Conservation (phyloP, 2,113 vertebrate species). For the Bucco capensis region DNA sequence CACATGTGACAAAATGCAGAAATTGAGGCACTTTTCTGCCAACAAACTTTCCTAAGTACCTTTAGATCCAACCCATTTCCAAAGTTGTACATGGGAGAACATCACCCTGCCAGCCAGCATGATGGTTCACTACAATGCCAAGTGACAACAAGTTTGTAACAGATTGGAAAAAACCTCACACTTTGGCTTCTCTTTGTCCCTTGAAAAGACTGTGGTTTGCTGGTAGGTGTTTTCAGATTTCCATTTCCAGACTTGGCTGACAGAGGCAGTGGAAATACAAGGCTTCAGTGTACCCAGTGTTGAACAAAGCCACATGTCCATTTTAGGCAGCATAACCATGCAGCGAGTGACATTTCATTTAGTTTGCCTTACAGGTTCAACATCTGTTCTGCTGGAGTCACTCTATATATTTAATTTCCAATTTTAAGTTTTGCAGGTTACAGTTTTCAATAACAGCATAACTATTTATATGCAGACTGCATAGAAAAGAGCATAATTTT, state of each 20-base stretch:
- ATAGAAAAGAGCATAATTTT: neutral
- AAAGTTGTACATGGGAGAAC: neutral
- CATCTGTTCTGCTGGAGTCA: neutral
- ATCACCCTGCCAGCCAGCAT: neutral
- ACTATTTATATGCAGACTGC: neutral
- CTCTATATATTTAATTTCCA: neutral
- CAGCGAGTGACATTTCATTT: neutral
- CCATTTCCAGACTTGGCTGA: neutral
- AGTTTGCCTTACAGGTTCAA: neutral
- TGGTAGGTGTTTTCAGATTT: neutral
- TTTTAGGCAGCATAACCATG: accelerated
- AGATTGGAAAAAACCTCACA: neutral
- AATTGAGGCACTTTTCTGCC: neutral
- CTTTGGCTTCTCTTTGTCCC: neutral
- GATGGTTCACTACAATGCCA: neutral
- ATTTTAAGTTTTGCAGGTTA: neutral
- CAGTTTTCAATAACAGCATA: neutral
- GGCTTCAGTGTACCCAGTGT: neutral
- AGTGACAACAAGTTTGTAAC: neutral
- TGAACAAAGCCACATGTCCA: accelerated
- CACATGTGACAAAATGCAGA: neutral
- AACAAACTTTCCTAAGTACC: neutral
- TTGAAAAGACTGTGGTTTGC: neutral
- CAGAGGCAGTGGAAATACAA: accelerated
- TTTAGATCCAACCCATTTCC: accelerated